Conservation (phyloP, 2,888 invertebrate genomes). For the Lasioglossum leucozonium region DNA sequence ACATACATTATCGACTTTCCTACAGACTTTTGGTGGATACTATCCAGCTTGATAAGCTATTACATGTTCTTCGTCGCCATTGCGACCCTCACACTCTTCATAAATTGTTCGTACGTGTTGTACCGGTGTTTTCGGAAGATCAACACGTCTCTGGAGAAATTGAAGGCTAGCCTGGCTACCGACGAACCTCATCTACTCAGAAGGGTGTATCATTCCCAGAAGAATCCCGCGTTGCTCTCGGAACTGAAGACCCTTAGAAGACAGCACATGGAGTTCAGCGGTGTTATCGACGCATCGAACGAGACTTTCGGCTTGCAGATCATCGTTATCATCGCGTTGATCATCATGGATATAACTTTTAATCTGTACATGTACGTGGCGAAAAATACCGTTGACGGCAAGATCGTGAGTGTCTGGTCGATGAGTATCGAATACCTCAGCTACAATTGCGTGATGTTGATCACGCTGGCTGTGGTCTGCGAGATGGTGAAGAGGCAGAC, state of each 20-base stretch:
- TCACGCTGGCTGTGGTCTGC: slow-evolving; percentile 62
- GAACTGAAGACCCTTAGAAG: slow-evolving; percentile 72
- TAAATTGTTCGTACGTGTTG: slow-evolving; percentile 72
- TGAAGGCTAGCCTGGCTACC: slow-evolving; percentile 63
- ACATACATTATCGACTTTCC: background rate
- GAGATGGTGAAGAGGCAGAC: slow-evolving; percentile 70
- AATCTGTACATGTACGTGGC: slow-evolving; percentile 49
- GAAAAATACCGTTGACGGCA: fast-evolving
- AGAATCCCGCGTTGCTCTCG: slow-evolving; percentile 72
- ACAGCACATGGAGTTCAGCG: slow-evolving; percentile 73
- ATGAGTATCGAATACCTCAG: slow-evolving; percentile 46
- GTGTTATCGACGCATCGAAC: slow-evolving; percentile 70
- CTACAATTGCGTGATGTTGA: slow-evolving; percentile 65
- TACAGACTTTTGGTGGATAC: fast-evolving
- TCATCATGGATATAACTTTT: slow-evolving; percentile 76
- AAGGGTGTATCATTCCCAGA: slow-evolving; percentile 75
- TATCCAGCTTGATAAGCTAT: background rate
- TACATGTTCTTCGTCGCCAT: slow-evolving; percentile 65
- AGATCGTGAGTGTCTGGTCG: slow-evolving; percentile 58
- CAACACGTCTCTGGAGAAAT: slow-evolving; percentile 35
- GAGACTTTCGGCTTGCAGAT: slow-evolving; percentile 71
- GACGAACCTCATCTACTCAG: slow-evolving; percentile 77
- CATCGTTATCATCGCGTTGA: slow-evolving; percentile 69
- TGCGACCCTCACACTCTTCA: slow-evolving; percentile 71
- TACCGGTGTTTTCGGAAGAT: slow-evolving; percentile 66